A percentile compares a stretch with the other conserved stretches of the same genome.
These are phyloP conservation scores for Dendrophyllia cribrosa DNA, from an alignment of 64 coral and sea anemone species.

Conservation along the genomic window DNA sequence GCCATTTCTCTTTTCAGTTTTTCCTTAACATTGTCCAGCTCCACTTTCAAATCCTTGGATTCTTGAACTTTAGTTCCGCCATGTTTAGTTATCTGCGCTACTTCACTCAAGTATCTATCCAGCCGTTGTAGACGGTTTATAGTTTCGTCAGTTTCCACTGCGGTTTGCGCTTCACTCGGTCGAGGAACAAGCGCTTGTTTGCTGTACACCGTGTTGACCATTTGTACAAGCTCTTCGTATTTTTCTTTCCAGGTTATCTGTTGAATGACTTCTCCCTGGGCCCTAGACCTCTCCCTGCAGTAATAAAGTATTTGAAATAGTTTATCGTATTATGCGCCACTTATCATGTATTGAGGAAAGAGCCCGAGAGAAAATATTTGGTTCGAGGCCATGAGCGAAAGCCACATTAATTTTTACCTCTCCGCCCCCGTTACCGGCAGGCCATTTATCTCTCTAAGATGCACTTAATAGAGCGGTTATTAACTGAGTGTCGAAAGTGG, in stretches of 20 bases:
- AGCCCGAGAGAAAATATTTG: too few species aligned
- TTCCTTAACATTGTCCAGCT: not conserved
- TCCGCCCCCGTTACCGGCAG: too few species aligned
- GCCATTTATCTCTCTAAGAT: too few species aligned
- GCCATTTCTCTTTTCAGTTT: constrained; percentile 17
- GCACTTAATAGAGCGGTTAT: too few species aligned
- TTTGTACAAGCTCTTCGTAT: not conserved
- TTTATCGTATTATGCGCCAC: too few species aligned
- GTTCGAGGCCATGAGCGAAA: too few species aligned
- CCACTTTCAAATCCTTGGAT: not conserved
- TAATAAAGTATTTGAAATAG: not conserved
- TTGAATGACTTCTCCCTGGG: not conserved
- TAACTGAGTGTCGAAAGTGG: too few species aligned
- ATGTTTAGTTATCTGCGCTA: not conserved
- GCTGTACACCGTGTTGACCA: not conserved
- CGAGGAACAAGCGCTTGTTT: not conserved
- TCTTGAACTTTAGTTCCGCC: not conserved
- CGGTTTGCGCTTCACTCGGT: not conserved
- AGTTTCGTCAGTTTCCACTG: not conserved
- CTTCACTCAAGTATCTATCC: not conserved
- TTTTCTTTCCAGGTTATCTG: not conserved
- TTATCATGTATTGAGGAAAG: too few species aligned
- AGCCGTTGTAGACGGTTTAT: not conserved
- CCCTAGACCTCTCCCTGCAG: not conserved
- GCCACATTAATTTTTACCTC: too few species aligned